Evolutionary conservation across 1,140 invertebrate species (phyloP).

Genomic region (Chlorops oryzae): DNA sequence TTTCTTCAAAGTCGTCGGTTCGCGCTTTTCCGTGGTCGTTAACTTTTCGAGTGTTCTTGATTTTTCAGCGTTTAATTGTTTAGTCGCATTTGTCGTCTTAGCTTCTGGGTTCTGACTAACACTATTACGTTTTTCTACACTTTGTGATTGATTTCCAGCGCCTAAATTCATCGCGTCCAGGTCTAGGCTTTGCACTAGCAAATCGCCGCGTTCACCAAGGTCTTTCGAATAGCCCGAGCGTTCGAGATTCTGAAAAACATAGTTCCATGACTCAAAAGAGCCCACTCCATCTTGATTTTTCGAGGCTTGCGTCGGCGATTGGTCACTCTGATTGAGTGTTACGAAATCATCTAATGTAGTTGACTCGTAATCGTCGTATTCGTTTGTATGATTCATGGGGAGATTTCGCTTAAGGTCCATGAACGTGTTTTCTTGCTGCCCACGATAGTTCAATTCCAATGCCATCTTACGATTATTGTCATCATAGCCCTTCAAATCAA

Average conservation of each 20-base stretch:
- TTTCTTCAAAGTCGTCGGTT: slow-evolving; percentile 23
- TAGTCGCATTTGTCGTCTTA: no score
- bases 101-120: no score
- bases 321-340: slow-evolving; percentile 13
- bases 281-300: slow-evolving; percentile 54
- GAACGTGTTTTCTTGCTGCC: no score
- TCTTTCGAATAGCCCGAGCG: slow-evolving; percentile 67
- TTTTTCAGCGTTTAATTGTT: no score
- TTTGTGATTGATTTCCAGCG: no score
- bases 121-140: no score
- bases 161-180: slow-evolving; percentile 34
- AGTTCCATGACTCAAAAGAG: slow-evolving; percentile 68
- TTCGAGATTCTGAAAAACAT: slow-evolving; percentile 69
- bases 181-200: slow-evolving; percentile 38
- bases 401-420: no score
- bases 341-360: slow-evolving; percentile 36
- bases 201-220: slow-evolving; percentile 41
- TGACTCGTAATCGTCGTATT: slow-evolving; percentile 45
- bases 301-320: slow-evolving; percentile 33
- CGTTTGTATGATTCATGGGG: no score
- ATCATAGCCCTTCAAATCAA: slow-evolving; percentile 25
- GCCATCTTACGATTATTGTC: slow-evolving; percentile 40
- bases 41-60: slow-evolving; percentile 29
- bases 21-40: not conserved
- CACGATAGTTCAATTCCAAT: slow-evolving; percentile 36